Evolutionary conservation across 2,113 vertebrate genomes (phyloP), one percentile per base, ranked within the genome.

Genomic region (Pogonocichla stellata): DNA sequence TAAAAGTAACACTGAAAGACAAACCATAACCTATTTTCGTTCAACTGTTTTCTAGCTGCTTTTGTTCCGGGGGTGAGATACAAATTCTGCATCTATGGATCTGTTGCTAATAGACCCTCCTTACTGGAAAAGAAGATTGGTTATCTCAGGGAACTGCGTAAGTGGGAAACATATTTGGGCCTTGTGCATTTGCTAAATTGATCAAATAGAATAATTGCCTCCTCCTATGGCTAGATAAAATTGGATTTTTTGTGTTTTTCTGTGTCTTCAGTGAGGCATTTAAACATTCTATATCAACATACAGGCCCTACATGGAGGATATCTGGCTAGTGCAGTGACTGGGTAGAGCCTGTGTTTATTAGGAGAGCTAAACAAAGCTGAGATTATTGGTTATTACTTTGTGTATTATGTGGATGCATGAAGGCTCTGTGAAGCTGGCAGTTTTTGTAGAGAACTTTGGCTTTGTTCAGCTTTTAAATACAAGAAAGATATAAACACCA

Each of bases 101-200:
- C 89, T 56, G 64, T 66, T 53, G 70, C 62, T 71, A 48, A 92
- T 67, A 93, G 31, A 43, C 60, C 81, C 24, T 82, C 9, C 47
- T 89, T 97, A 57, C 22, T 98, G 87, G 95, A 95, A 71, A 96
- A 80, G 81, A 97, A 81, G 78, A 80, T 73, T 28, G 97, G 97
- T 57, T 98, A 97, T 73, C 83, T 95, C 42, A 64, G 45, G 40
- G 98, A 98, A 77, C 51, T 93, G 20, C 88, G 97, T 98, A 97
- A 97, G 96, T 86, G 88, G 15, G 36, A 42, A 45, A 6, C 8
- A 3, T 34, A 3, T 42, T 61, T 58, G 18, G 66, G 22, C 9
- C 66, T 86, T 78, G 5, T 47, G 12, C 40, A 33, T 75, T 66
- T 87, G n/a, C 43, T 90, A 28, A 86, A 80, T 84, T 70, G 9